Percentiles rank a stretch among this genome's conserved stretches.
These are phyloP conservation scores for Stigmatopora argus DNA, from an alignment of 2,113 vertebrate genomes.

Conservation along the genomic window DNA sequence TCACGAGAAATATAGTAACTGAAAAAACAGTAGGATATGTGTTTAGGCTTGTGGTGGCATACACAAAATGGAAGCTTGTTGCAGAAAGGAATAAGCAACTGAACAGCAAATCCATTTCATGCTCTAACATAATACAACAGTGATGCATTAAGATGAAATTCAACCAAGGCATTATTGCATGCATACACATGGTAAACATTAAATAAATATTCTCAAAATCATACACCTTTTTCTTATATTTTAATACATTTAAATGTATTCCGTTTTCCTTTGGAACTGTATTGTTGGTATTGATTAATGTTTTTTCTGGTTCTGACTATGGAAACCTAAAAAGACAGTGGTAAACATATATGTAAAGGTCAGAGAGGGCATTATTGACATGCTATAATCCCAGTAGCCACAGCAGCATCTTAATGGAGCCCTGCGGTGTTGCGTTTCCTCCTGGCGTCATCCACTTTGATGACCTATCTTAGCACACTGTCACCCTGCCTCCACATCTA, in stretches of 20 bases:
- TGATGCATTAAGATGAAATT: too few species aligned
- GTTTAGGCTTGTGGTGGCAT: not conserved
- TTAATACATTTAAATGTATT: not conserved
- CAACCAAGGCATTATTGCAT: too few species aligned
- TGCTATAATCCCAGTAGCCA: constrained; percentile 45
- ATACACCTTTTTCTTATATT: not conserved
- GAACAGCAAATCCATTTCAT: not conserved
- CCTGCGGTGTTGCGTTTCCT: constrained; percentile 57
- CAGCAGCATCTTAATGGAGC: constrained; percentile 24
- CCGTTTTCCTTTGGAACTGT: not conserved
- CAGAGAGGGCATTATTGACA: constrained; percentile 49
- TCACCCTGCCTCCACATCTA: constrained; percentile 55
- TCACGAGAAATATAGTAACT: not conserved
- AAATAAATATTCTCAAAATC: not conserved
- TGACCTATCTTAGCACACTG: constrained; percentile 56
- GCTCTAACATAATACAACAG: too few species aligned
- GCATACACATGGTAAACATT: too few species aligned
- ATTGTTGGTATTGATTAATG: not conserved
- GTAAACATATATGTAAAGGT: constrained; percentile 37
- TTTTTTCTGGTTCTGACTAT: constrained; percentile 11
- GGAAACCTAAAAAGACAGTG: constrained; percentile 7
- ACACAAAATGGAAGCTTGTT: too few species aligned
- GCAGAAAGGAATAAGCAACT: not conserved
- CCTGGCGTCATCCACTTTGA: constrained; percentile 30
- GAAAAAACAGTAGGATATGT: not conserved